Evolutionary conservation across 2,797 vertebrate species (phyloP), one percentile per base, ranked within the genome.

Genomic region (Pipistrellus pipistrellus): DNA sequence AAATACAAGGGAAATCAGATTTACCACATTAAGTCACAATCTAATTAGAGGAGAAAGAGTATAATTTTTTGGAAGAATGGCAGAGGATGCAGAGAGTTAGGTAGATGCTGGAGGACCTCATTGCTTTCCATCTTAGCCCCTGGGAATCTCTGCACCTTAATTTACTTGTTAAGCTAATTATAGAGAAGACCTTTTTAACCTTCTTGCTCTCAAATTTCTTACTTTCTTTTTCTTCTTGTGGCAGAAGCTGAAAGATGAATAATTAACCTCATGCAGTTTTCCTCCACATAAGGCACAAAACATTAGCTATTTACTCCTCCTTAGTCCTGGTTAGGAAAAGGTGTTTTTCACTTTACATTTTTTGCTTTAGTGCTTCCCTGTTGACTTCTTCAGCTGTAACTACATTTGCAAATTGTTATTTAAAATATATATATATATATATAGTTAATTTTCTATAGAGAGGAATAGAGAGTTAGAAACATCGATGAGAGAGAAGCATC

Each of bases 81-180:
- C 71, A 46, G 93, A 38, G 69, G 35, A 27, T 32, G 48, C 75
- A 46, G 88, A 81, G 69, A 66, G 27, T 71, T 44, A 32, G 48
- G 86, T 57, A 30, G 68, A 48, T 13, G 51, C n/a, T 23, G 5
- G n/a, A 44, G 85, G 90, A 57, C n/a, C 59, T 66, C 68, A 44
- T 55, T 71, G 32, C 59, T 85, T 68, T 66, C 48, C 35, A 25
- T 72, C 18, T 66, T 57, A 51, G 80, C 90, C 78, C 44, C 69
- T 85, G 75, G 85, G 57, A 88, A 41, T 46, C 69, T 30, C 2
- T 4, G 25, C n/a, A 94, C 90, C 88, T 96, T 95, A 93, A 94
- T 94, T 93, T 89, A 87, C 92, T 85, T 62, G 25, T 88, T 91
- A 91, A 95, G 62, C 87, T 94, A 95, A 91, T 92, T 93, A 83